Evolutionary conservation across 2,113 vertebrate species (phyloP), one percentile per base, ranked within the genome.

Genomic region (Ctenomys sociabilis): DNA sequence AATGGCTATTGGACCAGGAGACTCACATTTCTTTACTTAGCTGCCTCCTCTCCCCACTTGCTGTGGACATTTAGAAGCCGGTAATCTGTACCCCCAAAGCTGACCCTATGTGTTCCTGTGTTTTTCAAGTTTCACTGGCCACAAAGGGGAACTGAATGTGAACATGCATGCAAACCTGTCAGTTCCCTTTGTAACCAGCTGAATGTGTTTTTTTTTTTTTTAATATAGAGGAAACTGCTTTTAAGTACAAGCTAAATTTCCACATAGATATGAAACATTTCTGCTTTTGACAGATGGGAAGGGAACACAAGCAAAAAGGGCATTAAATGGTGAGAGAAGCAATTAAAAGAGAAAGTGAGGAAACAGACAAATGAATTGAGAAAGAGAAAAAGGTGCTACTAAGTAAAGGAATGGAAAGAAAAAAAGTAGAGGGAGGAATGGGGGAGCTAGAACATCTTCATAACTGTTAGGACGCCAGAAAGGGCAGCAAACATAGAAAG

Each of bases 71-170:
- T 96, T 96, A 61, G 80, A 95, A 66, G 84, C 88, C 90, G 86
- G 22, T 90, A 54, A 90, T 96, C 64, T 66, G 90, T 83, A 92
- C 61, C 75, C 81, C 81, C 91, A 92, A 54, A 93, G 68, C 92
- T 97, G 96, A 97, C 95, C 93, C 91, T 64, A 5, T 87, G n/a
- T 95, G 90, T 97, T 96, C 96, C 93, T 96, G 95, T 97, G 94
- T 97, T 98, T 97, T 97, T 97, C 90, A 95, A 96, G 95, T 87
- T 72, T 92, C 68, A 22, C 92, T 95, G 77, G 92, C 97, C 97
- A 94, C 97, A 98, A 97, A 97, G 88, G 95, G 97, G 97, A 98
- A 98, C 95, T 96, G 97, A 98, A 97, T 96, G 85, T 97, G 95
- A 97, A 66, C 95, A 96, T 93, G 97, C 97, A 97, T 97, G 97